Conservation (phyloP, 2,113 vertebrate genomes). For the Myotis lucifugus region DNA sequence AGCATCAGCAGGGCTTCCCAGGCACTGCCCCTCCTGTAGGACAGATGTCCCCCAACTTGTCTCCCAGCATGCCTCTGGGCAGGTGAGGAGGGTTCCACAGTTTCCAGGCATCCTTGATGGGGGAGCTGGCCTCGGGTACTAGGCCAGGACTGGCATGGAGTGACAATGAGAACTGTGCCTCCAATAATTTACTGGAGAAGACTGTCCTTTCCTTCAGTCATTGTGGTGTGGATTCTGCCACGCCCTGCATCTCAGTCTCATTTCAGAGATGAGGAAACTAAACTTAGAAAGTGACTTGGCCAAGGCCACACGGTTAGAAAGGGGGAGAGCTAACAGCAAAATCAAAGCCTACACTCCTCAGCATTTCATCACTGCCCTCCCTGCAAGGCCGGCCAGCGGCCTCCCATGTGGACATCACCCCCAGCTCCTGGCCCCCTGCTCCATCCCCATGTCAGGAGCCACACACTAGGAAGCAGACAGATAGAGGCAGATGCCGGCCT, state of each 20-base stretch:
- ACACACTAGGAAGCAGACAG: not conserved
- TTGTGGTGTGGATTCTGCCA: not conserved
- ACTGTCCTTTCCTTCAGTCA: not conserved
- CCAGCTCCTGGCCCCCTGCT: not conserved
- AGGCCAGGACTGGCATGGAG: not conserved
- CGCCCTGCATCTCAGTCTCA: not conserved
- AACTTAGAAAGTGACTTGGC: slow-evolving; percentile 30
- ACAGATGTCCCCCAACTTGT: not conserved
- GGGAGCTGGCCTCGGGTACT: not conserved
- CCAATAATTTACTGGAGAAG: not conserved
- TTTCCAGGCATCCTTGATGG: not conserved
- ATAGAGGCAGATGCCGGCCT: not conserved
- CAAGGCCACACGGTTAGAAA: not conserved
- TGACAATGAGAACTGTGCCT: not conserved
- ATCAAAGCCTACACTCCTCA: not conserved
- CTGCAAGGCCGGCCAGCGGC: not conserved
- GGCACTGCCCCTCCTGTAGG: not conserved
- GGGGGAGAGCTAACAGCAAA: not conserved
- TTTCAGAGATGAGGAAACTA: not conserved
- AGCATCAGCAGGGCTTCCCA: not conserved
- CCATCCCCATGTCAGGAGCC: not conserved
- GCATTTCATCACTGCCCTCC: not conserved
- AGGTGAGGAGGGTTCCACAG: not conserved
- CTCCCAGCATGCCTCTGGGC: not conserved
- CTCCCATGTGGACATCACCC: not conserved